A percentile compares a stretch with the other conserved stretches of the same genome.
Evolutionary conservation across 1,140 invertebrate genomes (phyloP).

Genomic region (Diorhabda elongata): DNA sequence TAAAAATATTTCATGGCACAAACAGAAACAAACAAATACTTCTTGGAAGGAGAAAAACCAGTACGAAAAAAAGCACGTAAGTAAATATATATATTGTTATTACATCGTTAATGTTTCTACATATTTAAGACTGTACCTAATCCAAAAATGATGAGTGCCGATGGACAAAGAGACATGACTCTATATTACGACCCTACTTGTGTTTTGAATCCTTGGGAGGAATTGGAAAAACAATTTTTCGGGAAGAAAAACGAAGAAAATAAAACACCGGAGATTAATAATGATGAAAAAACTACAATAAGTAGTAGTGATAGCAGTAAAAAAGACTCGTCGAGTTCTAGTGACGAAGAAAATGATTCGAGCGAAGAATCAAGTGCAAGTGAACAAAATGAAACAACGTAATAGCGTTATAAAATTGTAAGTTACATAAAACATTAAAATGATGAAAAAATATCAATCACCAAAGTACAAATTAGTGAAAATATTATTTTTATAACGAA

Average conservation of each 20-base stretch:
- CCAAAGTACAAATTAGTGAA: too few species aligned
- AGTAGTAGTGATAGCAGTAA: conserved; percentile 7
- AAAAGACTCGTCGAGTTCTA: background rate
- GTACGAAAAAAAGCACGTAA: background rate
- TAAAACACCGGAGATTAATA: background rate
- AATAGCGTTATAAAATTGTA: background rate
- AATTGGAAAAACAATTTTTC: conserved; percentile 19
- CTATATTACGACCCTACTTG: conserved; percentile 23
- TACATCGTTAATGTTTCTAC: too few species aligned
- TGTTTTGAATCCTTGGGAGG: conserved; percentile 22
- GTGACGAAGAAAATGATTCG: conserved; percentile 8
- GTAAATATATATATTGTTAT: background rate
- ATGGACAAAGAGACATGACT: conserved; percentile 13
- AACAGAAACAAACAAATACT: background rate
- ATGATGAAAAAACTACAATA: background rate
- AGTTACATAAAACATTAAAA: background rate
- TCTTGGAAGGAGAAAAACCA: conserved; percentile 4
- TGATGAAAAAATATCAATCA: background rate
- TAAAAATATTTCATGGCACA: background rate
- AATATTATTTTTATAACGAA: too few species aligned
- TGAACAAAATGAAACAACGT: conserved; percentile 3
- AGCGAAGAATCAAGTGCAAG: background rate
- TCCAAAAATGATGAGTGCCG: conserved; percentile 3
- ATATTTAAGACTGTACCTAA: too few species aligned
- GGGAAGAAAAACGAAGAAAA: conserved; percentile 13